phyloP scores from a whole-genome alignment of 1,140 invertebrate species.

The Musca vetustissima region DNA sequence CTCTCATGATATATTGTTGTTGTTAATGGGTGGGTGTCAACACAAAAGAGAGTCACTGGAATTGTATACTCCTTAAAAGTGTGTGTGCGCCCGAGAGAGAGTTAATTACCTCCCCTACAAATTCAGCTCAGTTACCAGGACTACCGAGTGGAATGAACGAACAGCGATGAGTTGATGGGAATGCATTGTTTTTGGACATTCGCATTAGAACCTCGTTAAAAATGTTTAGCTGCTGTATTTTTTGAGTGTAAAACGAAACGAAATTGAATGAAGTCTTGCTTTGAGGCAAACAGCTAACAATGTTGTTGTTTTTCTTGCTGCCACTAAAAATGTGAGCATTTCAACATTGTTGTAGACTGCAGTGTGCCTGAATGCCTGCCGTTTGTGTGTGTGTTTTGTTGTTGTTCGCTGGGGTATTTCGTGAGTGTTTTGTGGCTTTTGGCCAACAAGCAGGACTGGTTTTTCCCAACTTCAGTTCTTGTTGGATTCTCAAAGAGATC shows the following conservation, averaged over 20 bases:
- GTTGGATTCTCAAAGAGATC: constrained; percentile 50
- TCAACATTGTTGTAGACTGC: neutral
- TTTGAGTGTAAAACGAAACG: neutral
- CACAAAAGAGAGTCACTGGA: too few species aligned
- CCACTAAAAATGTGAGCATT: too few species aligned
- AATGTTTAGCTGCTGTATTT: neutral
- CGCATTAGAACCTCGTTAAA: too few species aligned
- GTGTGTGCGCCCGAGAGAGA: too few species aligned
- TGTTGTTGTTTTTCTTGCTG: neutral
- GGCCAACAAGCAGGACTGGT: constrained; percentile 42
- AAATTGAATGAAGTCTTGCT: neutral
- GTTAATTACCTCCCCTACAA: too few species aligned
- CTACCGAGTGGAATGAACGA: too few species aligned
- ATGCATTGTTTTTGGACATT: neutral
- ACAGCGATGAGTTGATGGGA: too few species aligned
- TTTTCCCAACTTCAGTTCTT: constrained; percentile 53
- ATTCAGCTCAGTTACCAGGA: too few species aligned
- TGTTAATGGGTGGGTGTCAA: too few species aligned
- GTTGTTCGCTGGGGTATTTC: constrained; percentile 13
- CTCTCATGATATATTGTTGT: too few species aligned
- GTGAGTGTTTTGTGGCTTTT: constrained; percentile 24
- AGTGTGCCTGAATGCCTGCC: neutral
- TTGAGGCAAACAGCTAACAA: neutral
- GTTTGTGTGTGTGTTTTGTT: neutral
- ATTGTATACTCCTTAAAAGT: too few species aligned